Conservation (phyloP, 92 coral and sea anemone species). For the Umimayanthus kanabou region DNA sequence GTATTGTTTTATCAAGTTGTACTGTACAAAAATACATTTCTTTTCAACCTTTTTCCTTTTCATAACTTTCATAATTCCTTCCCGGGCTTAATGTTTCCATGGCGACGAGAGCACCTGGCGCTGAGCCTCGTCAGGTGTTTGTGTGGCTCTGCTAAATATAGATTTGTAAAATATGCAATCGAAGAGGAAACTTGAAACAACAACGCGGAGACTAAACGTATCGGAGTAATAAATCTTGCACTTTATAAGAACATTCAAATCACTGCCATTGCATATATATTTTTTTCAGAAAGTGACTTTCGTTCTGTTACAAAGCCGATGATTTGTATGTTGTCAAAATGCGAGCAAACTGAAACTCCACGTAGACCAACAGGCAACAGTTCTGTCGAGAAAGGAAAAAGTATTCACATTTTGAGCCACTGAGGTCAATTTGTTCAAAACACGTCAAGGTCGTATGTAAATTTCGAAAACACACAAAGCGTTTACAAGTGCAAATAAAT, state of each 20-base stretch:
- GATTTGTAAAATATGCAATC: constrained; percentile 27
- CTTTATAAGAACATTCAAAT: background rate
- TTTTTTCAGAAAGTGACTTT: background rate
- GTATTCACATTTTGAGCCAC: constrained; percentile 14
- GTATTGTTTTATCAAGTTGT: background rate
- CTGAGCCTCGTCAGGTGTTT: constrained; percentile 39
- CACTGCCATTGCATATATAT: background rate
- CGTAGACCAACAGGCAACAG: background rate
- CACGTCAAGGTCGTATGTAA: constrained; percentile 42
- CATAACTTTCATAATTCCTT: constrained; percentile 11
- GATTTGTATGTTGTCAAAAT: background rate
- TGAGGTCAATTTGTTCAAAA: constrained; percentile 34
- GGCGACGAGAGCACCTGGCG: constrained; percentile 41
- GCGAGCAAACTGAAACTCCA: background rate
- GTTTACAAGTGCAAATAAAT: background rate
- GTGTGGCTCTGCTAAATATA: constrained; percentile 41
- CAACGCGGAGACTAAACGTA: constrained; percentile 7
- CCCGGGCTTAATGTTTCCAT: constrained; percentile 33
- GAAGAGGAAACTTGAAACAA: constrained; percentile 20
- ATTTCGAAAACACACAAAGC: constrained; percentile 26
- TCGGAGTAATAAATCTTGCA: background rate
- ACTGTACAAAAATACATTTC: background rate
- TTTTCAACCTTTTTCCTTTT: background rate
- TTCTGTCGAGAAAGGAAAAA: constrained; percentile 13
- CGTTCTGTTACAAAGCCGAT: background rate